Evolutionary conservation across 2,888 invertebrate genomes (phyloP).

Genomic region (Acleris literana): DNA sequence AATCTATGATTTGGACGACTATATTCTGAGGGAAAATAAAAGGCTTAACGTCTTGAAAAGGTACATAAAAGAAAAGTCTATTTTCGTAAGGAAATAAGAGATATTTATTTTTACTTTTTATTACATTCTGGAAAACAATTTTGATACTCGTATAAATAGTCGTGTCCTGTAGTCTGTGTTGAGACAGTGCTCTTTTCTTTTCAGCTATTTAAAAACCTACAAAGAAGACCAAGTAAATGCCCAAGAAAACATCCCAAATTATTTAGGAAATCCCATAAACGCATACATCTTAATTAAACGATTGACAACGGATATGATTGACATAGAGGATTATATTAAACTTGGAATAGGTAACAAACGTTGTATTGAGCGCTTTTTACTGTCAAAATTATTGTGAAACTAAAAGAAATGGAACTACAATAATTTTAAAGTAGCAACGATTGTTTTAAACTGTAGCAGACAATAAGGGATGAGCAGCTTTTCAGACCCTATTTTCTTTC

Average conservation of each 20-base stretch:
- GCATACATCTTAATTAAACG: conserved; percentile 97
- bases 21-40: conserved; percentile 92
- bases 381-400: no score
- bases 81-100: no score
- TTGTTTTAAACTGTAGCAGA: no score
- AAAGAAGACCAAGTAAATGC: conserved; percentile 90
- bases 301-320: conserved; percentile 95
- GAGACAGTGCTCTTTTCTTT: conserved; percentile 41
- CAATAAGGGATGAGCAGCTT: no score
- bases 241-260: conserved; percentile 89
- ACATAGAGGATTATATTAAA: conserved; percentile 90
- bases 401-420: no score
- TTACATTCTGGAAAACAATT: no score
- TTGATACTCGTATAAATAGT: no score
- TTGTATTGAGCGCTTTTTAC: neutral
- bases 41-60: conserved; percentile 90
- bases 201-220: conserved; percentile 88
- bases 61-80: conserved; percentile 65
- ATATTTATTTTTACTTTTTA: no score
- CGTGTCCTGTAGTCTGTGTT: no score
- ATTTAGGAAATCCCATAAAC: conserved; percentile 96
- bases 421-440: no score
- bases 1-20: conserved; percentile 92
- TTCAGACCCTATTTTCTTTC: no score
- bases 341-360: conserved; percentile 71